phyloP scores from a whole-genome alignment of 2,888 invertebrate species.

The Cancer borealis region DNA sequence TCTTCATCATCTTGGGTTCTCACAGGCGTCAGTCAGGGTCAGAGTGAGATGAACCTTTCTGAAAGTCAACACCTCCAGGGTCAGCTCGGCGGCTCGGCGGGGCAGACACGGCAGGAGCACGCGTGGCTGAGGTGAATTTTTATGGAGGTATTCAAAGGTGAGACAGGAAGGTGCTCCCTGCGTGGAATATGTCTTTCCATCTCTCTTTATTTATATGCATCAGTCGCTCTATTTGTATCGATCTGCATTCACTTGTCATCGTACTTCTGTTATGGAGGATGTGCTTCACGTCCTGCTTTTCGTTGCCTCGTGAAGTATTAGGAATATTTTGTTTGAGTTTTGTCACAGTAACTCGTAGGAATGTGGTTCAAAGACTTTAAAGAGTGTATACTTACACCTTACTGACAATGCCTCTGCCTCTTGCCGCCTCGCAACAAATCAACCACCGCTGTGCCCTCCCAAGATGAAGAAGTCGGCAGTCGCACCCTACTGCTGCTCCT shows the following conservation, averaged over 20 bases:
- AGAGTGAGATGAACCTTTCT: neutral
- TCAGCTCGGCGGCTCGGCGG: neutral
- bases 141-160: neutral
- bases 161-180: conserved; percentile 3
- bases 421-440: neutral
- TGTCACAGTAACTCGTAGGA: neutral
- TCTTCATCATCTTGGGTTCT: neutral
- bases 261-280: neutral
- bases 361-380: neutral
- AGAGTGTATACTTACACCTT: neutral
- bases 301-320: neutral
- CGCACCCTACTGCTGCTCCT: neutral
- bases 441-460: conserved; percentile 27
- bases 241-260: too few relatives aligned
- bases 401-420: neutral
- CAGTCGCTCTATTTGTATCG: too few relatives aligned
- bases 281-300: neutral
- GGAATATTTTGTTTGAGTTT: neutral
- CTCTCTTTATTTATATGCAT: neutral
- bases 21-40: neutral
- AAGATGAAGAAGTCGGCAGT: neutral
- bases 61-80: neutral
- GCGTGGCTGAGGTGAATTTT: conserved; percentile 32
- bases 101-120: neutral
- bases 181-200: neutral